Evolutionary conservation across 2,888 invertebrate genomes (phyloP).

Genomic region (Tiliacea aurago): DNA sequence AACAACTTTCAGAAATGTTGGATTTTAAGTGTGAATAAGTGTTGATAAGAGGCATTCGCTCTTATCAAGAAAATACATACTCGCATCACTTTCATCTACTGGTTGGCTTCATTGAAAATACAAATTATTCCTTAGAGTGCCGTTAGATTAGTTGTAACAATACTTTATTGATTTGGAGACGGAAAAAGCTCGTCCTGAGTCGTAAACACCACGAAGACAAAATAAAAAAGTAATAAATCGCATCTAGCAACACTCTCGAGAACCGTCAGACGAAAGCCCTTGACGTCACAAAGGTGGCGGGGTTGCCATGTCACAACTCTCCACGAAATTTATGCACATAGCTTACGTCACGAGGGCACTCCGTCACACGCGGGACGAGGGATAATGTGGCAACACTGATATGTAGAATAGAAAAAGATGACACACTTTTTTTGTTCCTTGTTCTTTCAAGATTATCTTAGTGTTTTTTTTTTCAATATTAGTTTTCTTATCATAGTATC

Average conservation of each 20-base stretch:
- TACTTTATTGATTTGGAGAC: neutral
- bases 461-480: neutral
- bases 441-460: neutral
- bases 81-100: too few relatives aligned
- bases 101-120: too few relatives aligned
- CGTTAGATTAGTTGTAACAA: too few relatives aligned
- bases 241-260: constrained; percentile 63
- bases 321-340: constrained; percentile 87
- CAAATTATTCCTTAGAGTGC: too few relatives aligned
- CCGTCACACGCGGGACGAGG: constrained; percentile 73
- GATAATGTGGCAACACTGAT: constrained; percentile 71
- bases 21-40: too few relatives aligned
- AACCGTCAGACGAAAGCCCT: constrained; percentile 70
- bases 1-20: neutral
- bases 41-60: too few relatives aligned
- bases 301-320: constrained; percentile 79
- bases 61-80: too few relatives aligned
- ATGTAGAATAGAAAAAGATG: constrained; percentile 53
- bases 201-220: constrained; percentile 52
- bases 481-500: neutral
- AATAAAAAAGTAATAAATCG: constrained; percentile 63
- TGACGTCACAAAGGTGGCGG: constrained; percentile 74
- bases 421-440: constrained; percentile 23
- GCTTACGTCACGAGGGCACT: constrained; percentile 81
- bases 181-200: constrained; percentile 17